Conservation (phyloP, 2,888 invertebrate species). For the Hetaerina titia region DNA sequence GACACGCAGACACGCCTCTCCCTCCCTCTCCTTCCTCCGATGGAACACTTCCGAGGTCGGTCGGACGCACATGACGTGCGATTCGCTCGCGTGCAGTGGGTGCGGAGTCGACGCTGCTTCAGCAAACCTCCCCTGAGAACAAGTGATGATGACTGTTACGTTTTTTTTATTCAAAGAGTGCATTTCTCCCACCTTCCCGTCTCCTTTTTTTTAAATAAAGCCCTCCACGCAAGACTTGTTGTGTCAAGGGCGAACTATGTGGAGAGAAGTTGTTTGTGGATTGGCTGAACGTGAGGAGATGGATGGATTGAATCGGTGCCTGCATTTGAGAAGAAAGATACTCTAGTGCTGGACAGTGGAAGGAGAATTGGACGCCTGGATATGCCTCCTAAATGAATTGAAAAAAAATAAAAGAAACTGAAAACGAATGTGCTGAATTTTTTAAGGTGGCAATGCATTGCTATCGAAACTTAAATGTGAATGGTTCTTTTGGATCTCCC, state of each 20-base stretch:
- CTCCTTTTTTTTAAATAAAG: background rate
- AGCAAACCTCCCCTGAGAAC: background rate
- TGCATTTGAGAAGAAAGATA: background rate
- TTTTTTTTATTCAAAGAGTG: background rate
- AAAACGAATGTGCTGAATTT: background rate
- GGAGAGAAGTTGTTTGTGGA: background rate
- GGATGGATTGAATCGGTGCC: background rate
- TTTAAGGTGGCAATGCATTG: background rate
- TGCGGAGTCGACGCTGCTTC: background rate
- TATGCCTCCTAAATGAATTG: background rate
- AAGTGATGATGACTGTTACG: background rate
- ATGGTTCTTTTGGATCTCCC: constrained; percentile 6
- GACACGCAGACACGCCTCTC: background rate
- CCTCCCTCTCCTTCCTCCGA: too few species aligned
- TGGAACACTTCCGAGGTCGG: too few species aligned
- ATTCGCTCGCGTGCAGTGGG: background rate
- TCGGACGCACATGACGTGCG: background rate
- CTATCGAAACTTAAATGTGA: background rate
- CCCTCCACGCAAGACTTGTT: background rate
- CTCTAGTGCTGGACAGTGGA: background rate
- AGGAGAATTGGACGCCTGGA: background rate
- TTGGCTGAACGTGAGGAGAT: background rate
- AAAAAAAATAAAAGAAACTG: background rate
- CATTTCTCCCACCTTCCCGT: background rate
- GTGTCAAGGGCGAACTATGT: background rate